Percentiles rank a stretch among this genome's conserved stretches.
Conservation (phyloP, 2,888 invertebrate species). For the Napeogenes sylphis region DNA sequence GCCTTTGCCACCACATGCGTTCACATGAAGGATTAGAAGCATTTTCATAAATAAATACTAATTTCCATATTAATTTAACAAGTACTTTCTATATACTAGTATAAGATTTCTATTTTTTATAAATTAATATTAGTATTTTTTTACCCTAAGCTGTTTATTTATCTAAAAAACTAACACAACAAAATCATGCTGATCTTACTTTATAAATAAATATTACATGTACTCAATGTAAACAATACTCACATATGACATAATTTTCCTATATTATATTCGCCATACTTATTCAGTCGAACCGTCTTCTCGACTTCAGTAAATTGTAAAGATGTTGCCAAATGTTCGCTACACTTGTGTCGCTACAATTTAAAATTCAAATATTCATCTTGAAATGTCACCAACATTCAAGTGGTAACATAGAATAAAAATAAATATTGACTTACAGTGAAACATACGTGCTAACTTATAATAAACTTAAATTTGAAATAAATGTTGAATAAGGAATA, state of each 20-base stretch:
- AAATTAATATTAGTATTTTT: too few species aligned
- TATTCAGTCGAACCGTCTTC: conserved; percentile 37
- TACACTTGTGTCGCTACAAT: conserved; percentile 23
- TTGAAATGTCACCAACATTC: conserved; percentile 12
- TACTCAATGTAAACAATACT: not conserved
- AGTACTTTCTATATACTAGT: too few species aligned
- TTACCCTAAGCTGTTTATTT: too few species aligned
- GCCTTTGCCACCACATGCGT: not conserved
- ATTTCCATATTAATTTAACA: not conserved
- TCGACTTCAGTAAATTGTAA: conserved; percentile 51
- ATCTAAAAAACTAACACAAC: too few species aligned
- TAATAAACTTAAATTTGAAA: not conserved
- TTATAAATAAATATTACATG: too few species aligned
- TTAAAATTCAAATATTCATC: conserved; percentile 22
- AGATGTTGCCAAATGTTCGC: conserved; percentile 46
- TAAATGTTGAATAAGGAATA: too few species aligned
- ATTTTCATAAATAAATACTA: conserved; percentile 9
- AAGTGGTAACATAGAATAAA: conserved; percentile 14
- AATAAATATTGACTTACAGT: conserved; percentile 2
- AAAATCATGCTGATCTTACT: too few species aligned
- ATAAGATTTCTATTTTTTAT: too few species aligned
- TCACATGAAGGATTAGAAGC: conserved; percentile 8
- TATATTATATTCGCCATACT: conserved; percentile 29
- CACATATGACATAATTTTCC: not conserved
- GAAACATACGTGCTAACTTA: not conserved